Evolutionary conservation across 1,140 invertebrate species (phyloP), one percentile per base, ranked within the genome.

Genomic region (Caenorhabditis latens): DNA sequence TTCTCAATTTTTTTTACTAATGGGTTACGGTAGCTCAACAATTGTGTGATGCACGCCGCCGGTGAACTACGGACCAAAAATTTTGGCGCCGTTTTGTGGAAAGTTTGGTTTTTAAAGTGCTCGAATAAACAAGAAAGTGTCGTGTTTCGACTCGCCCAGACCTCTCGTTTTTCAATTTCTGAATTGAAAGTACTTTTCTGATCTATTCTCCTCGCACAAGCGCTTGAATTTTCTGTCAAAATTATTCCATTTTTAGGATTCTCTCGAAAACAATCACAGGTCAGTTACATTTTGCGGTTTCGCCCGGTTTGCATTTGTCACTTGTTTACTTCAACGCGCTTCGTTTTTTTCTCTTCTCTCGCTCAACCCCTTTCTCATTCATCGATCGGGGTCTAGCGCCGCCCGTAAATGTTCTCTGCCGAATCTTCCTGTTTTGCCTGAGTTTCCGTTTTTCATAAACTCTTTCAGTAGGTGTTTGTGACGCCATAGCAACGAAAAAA

Each of bases 201-300:
- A 79, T 53, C 71, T 79, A 21, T 14, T 79, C 53, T 79, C 2
- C 14, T 48, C 13, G 43, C 14, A 11, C 46, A 11, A 24, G 14
- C 46, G 71, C 71, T n/a, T 19, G 21, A 79, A 21, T 42, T 50
- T 24, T 11, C 71, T 50, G 24, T 24, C 71, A 79, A 21, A 79
- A 79, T 79, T 79, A 79, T 79, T 79, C 71, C 71, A 8, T 79
- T 79, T 79, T 53, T 79, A 79, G 71, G 71, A 19, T 79, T 79
- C 21, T 79, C 46, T 6, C n/a, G 14, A 24, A 19, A 79, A 75
- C 42, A 75, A 43, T 19, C 14, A 2, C 71, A 79, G 65, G 46
- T 53, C 46, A 42, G 71, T 79, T 79, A 3, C 65, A 46, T 48
- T 71, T 8, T 42, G 2, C 8, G 13, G 2, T 43, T 58, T 84